phyloP scores from a whole-genome alignment of 2,113 vertebrate genomes.

The Tragelaphus buxtoni region DNA sequence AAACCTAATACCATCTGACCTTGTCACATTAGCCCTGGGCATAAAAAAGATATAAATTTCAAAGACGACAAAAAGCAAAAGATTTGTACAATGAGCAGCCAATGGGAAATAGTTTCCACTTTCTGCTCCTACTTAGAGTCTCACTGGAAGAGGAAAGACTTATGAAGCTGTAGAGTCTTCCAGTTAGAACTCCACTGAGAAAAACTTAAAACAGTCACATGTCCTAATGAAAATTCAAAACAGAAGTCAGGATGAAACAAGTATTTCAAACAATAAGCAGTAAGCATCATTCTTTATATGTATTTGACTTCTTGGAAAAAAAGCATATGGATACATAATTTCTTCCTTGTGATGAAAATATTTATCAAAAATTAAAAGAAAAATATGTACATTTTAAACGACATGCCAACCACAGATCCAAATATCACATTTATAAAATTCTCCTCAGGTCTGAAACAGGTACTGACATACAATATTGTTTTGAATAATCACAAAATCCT shows the following conservation, averaged over 20 bases:
- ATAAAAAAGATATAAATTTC: slow-evolving; percentile 86
- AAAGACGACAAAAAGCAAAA: slow-evolving; percentile 85
- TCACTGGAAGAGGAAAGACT: slow-evolving; percentile 59
- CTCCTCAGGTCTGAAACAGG: background rate
- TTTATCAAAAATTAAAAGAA: slow-evolving; percentile 54
- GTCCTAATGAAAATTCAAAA: slow-evolving; percentile 69
- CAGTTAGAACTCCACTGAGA: slow-evolving; percentile 61
- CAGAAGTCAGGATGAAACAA: slow-evolving; percentile 62
- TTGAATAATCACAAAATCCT: background rate
- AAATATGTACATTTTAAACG: slow-evolving; percentile 7
- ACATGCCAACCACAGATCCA: background rate
- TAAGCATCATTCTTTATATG: slow-evolving; percentile 58
- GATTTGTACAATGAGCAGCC: slow-evolving; percentile 76
- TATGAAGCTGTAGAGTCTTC: slow-evolving; percentile 51
- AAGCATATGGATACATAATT: slow-evolving; percentile 48
- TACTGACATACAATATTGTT: background rate
- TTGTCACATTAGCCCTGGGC: slow-evolving; percentile 87
- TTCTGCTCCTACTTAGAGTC: slow-evolving; percentile 79
- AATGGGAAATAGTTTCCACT: slow-evolving; percentile 77
- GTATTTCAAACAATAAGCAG: slow-evolving; percentile 63
- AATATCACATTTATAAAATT: background rate
- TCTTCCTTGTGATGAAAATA: slow-evolving; percentile 61
- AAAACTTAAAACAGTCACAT: slow-evolving; percentile 61
- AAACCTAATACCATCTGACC: slow-evolving; percentile 88
- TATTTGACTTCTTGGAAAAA: slow-evolving; percentile 54